Percentiles rank a stretch among this genome's conserved stretches.
Evolutionary conservation across 2,888 invertebrate species (phyloP).

Genomic region (Aplocera efformata): DNA sequence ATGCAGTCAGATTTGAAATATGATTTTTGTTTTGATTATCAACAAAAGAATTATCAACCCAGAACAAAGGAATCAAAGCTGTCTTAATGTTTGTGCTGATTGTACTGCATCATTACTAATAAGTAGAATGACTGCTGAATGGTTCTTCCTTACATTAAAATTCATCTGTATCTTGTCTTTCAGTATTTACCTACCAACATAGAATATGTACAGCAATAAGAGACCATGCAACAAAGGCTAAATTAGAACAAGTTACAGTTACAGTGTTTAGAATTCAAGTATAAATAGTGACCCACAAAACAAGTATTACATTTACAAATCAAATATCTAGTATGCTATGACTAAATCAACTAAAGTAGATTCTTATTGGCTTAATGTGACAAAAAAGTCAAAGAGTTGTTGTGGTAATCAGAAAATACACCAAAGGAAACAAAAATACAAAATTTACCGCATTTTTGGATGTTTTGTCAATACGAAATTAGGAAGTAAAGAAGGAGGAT

Average conservation of each 20-base stretch:
- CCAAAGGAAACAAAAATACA: background rate
- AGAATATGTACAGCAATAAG: too few species aligned
- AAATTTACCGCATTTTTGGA: background rate
- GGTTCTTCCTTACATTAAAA: too few species aligned
- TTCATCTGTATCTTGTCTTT: too few species aligned
- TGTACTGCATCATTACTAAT: too few species aligned
- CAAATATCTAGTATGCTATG: conserved; percentile 17
- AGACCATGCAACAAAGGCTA: background rate
- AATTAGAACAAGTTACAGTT: conserved; percentile 24
- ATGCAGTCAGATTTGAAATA: too few species aligned
- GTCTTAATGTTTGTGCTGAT: too few species aligned
- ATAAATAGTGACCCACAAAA: conserved; percentile 11
- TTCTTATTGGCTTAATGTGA: conserved; percentile 1
- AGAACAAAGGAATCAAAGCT: too few species aligned
- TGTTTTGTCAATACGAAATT: too few species aligned
- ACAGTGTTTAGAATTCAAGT: conserved; percentile 14
- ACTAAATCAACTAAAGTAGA: conserved; percentile 9
- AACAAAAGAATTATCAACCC: too few species aligned
- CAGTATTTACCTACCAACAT: too few species aligned
- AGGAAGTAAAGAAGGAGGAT: background rate
- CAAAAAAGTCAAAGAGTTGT: conserved; percentile 1
- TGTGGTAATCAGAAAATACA: background rate
- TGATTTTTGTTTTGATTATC: too few species aligned
- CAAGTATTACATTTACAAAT: conserved; percentile 9
- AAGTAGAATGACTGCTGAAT: too few species aligned